Conservation (phyloP, 2,888 invertebrate genomes). For the Lypha dubia region DNA sequence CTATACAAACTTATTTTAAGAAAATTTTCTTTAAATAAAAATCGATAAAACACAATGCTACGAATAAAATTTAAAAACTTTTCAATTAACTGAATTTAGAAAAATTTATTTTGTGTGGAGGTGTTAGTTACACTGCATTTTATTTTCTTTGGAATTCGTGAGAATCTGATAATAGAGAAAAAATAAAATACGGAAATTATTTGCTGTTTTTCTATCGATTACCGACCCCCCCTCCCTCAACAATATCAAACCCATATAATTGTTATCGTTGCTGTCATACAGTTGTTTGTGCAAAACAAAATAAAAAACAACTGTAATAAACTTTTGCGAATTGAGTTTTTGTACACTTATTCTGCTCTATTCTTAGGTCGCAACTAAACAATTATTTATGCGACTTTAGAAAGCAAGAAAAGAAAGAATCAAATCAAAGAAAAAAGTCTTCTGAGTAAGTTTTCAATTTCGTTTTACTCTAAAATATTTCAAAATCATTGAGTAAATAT, state of each 20-base stretch:
- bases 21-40: too few relatives aligned
- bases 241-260: background rate
- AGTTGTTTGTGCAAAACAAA: background rate
- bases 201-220: background rate
- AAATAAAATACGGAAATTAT: background rate
- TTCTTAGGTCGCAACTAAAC: slow-evolving; percentile 12
- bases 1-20: too few relatives aligned
- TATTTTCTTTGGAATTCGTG: background rate
- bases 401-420: background rate
- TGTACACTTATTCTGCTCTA: slow-evolving; percentile 23
- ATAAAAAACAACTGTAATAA: background rate
- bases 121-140: background rate
- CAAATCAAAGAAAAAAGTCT: slow-evolving; percentile 25
- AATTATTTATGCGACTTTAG: slow-evolving; percentile 23
- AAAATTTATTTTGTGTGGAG: background rate
- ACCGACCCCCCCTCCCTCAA: too few relatives aligned
- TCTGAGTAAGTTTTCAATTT: slow-evolving; percentile 57
- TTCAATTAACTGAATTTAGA: slow-evolving; percentile 7
- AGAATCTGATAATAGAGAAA: background rate
- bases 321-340: slow-evolving; percentile 52
- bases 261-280: background rate
- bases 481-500: slow-evolving; percentile 53
- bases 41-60: too few relatives aligned
- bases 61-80: background rate
- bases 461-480: slow-evolving; percentile 29